A percentile compares a stretch with the other conserved stretches of the same genome.
These are phyloP conservation scores for Peromyscus polionotus DNA, from an alignment of 2,113 vertebrate species.

Conservation along the genomic window DNA sequence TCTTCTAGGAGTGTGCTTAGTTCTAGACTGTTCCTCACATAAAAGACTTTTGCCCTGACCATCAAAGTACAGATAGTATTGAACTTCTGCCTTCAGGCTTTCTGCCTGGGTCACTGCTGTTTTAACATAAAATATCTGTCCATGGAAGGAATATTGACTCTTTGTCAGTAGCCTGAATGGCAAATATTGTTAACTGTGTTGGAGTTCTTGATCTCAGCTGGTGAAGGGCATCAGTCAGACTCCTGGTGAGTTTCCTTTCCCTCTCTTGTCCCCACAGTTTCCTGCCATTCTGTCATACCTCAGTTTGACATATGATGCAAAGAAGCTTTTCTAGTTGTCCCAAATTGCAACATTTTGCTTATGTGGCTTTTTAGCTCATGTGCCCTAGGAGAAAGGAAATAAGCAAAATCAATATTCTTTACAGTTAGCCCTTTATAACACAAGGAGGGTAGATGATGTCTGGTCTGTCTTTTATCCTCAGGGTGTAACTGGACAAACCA, in stretches of 20 bases:
- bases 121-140: background rate
- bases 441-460: background rate
- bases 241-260: background rate
- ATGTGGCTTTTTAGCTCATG: background rate
- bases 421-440: background rate
- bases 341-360: background rate
- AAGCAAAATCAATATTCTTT: background rate
- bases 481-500: background rate
- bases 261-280: background rate
- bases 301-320: background rate
- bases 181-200: background rate
- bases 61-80: background rate
- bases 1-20: background rate
- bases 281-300: background rate
- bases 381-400: background rate
- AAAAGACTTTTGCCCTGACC: background rate
- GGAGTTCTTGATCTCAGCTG: background rate
- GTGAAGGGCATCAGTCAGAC: background rate
- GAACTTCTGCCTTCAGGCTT: background rate
- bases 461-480: background rate
- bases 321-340: background rate
- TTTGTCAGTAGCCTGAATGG: background rate
- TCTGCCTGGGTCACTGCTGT: background rate
- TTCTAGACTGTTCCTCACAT: background rate
- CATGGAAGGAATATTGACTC: background rate